Evolutionary conservation across 2,113 vertebrate species (phyloP).

Genomic region (Boulengeromyrus knoepffleri): DNA sequence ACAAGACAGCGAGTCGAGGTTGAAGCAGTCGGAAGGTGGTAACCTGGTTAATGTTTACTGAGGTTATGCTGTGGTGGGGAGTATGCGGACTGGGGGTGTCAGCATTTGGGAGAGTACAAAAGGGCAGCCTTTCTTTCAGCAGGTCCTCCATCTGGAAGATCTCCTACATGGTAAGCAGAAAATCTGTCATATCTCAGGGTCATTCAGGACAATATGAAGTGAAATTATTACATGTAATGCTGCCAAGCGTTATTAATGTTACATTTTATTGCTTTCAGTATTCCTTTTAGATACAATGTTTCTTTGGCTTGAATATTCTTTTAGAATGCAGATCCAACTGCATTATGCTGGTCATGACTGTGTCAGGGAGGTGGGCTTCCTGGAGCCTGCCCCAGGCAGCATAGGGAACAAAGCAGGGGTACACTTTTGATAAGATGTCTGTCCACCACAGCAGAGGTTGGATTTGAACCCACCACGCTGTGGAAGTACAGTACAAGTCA

Average conservation of each 20-base stretch:
- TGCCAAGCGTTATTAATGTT: neutral
- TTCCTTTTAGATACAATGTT: neutral
- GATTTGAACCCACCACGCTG: neutral
- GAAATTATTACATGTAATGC: neutral
- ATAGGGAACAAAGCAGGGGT: neutral
- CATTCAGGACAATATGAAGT: neutral
- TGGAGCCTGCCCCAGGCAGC: neutral
- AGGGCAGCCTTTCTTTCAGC: neutral
- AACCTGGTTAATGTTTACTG: slow-evolving; percentile 7
- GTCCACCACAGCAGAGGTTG: neutral
- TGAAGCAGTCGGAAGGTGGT: slow-evolving; percentile 21
- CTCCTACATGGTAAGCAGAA: slow-evolving; percentile 13
- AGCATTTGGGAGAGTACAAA: slow-evolving; percentile 40
- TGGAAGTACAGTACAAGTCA: neutral
- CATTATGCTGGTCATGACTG: neutral
- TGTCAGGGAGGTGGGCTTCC: neutral
- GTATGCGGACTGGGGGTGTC: slow-evolving; percentile 11
- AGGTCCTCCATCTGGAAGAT: neutral
- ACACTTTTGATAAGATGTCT: neutral
- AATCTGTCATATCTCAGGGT: neutral
- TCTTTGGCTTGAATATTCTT: neutral
- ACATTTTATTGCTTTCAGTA: neutral
- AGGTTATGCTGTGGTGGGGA: neutral
- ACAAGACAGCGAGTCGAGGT: slow-evolving; percentile 14
- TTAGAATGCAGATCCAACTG: neutral